Base-by-base conservation (phyloP, 1,140 invertebrate genomes). In the Drosophila varians region DNA sequence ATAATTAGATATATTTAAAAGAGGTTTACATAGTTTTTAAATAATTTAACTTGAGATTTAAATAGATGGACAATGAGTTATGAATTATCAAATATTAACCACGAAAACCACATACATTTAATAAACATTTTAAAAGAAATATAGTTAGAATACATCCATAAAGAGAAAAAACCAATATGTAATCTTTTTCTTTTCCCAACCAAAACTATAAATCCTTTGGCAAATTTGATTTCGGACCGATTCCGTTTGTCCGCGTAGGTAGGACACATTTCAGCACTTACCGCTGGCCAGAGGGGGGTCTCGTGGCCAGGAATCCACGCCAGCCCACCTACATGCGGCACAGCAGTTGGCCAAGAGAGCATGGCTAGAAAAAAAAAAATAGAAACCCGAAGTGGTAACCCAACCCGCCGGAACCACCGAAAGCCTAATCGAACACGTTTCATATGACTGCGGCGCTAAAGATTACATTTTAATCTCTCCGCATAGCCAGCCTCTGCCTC, bases 351-450 rank as follows among this genome's bases (percentile, higher is more conserved):
- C 57, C 75, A 66, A 57, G 54, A 57, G 54, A 42, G 45, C 38
- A 21, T 36, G 8, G 28, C 58, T 34, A 28, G 12, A 31, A 31
- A 31, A 31, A 31, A 31, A 31, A 31, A 31, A 58, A 11, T 7
- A 4, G 26, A 46, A 19, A 8, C 14, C 18, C 26, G 52, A 57
- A 43, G 19, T 57, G 38, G 38, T 56, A 57, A 60, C 34, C 47
- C 28, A 36, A 49, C 19, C 36, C 26, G 7, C 28, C 16, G 11
- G 36, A 7, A 21, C 9, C 56, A 60, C 52, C 46, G 40, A 53
- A 69, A 71, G 79, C 80, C 76, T 86, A 86, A 86, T 84, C 80
- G 80, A 84, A 84, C 79, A 84, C 79, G 79, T 84, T 84, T 84
- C 72, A 79, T 84, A 86, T 84, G 80, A 86, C 79, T 84, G 76